Conservation (phyloP, 2,888 invertebrate species). For the Lasioglossum leucozonium region DNA sequence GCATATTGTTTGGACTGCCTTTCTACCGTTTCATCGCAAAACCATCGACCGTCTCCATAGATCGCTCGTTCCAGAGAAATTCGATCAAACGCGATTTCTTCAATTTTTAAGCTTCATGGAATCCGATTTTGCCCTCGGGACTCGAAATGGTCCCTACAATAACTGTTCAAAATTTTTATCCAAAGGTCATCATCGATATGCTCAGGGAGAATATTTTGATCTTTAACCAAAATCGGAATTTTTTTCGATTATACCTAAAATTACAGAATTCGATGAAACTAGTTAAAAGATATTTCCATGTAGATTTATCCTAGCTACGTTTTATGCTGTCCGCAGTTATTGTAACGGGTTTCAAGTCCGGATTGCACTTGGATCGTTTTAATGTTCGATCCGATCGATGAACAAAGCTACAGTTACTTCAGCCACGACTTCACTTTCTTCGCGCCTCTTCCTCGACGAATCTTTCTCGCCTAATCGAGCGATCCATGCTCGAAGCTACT, state of each 20-base stretch:
- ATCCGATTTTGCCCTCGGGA: no score
- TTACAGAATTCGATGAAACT: no score
- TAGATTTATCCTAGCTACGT: no score
- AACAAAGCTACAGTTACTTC: neutral
- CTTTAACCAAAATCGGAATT: no score
- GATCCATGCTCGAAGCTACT: slow-evolving; percentile 4
- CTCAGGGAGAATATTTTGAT: neutral
- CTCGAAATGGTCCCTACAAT: no score
- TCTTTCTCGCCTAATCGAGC: slow-evolving; percentile 31
- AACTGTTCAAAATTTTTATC: no score
- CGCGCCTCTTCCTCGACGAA: neutral
- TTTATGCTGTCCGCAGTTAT: no score
- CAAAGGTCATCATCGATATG: neutral
- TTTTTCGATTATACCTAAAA: no score
- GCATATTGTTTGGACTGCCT: neutral
- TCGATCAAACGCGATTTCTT: neutral
- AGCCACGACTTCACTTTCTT: slow-evolving; percentile 42
- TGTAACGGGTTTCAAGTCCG: neutral
- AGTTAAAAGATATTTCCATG: no score
- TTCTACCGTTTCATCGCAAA: neutral
- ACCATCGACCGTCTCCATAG: neutral
- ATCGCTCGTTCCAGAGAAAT: neutral
- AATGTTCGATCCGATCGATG: neutral
- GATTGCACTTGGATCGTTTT: neutral
- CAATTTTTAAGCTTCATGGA: no score